phyloP scores from a whole-genome alignment of 2,888 invertebrate genomes.

The Nebria brevicollis region DNA sequence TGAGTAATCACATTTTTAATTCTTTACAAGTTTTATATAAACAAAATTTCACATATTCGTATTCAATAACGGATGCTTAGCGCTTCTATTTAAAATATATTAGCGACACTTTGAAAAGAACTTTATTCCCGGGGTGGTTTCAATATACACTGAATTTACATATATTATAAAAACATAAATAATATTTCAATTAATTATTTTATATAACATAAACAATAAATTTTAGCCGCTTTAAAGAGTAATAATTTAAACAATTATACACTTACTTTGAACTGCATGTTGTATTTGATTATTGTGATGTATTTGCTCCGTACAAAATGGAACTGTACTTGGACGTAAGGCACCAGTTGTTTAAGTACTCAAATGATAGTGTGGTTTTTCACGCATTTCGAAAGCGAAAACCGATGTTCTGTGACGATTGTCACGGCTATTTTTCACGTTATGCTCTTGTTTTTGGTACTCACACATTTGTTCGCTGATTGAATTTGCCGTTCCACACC shows the following conservation, averaged over 20 bases:
- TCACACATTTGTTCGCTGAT: constrained; percentile 9
- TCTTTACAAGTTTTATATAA: background rate
- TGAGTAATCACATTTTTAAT: background rate
- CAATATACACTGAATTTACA: too few relatives aligned
- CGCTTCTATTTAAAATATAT: too few relatives aligned
- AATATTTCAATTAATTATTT: too few relatives aligned
- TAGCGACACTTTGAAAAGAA: too few relatives aligned
- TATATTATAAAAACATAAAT: too few relatives aligned
- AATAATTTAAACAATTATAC: background rate
- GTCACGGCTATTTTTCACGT: constrained; percentile 41
- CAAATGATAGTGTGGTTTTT: constrained; percentile 29
- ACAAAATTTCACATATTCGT: too few relatives aligned
- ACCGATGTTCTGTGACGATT: constrained; percentile 31
- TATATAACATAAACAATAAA: too few relatives aligned
- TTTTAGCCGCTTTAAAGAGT: too few relatives aligned
- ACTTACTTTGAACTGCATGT: constrained; percentile 37
- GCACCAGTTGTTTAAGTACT: constrained; percentile 29
- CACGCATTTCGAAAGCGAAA: constrained; percentile 36
- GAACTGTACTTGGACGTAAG: constrained; percentile 25
- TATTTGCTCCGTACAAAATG: constrained; percentile 26
- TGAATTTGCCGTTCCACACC: constrained; percentile 5
- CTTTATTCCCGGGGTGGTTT: too few relatives aligned
- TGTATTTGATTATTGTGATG: constrained; percentile 18
- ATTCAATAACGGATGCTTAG: too few relatives aligned
- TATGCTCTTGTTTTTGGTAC: constrained; percentile 36